Evolutionary conservation across 2,113 vertebrate genomes (phyloP).

Genomic region (Chloropsis cyanopogon): DNA sequence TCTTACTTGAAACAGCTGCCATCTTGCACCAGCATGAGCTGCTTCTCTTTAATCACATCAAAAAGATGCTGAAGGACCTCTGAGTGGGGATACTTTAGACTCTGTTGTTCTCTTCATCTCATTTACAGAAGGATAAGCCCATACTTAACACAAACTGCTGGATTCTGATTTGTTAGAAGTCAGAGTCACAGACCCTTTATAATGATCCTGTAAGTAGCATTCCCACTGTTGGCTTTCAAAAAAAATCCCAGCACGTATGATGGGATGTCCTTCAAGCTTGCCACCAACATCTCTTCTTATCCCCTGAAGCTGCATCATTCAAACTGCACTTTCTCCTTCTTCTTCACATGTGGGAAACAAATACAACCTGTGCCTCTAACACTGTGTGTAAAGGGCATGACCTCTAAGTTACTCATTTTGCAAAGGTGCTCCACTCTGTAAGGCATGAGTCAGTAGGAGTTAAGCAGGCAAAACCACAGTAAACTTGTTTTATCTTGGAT

Average conservation of each 20-base stretch:
- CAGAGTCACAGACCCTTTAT: neutral
- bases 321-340: neutral
- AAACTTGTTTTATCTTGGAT: neutral
- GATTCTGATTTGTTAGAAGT: neutral
- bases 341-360: neutral
- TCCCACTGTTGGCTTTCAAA: neutral
- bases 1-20: neutral
- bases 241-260: rapidly evolving
- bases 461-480: neutral
- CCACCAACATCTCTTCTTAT: neutral
- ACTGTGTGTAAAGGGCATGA: neutral
- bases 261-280: neutral
- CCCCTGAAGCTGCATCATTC: neutral
- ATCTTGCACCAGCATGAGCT: neutral
- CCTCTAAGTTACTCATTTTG: neutral
- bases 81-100: neutral
- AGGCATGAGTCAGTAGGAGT: neutral
- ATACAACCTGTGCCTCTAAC: neutral
- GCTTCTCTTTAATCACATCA: neutral
- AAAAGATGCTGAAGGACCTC: neutral
- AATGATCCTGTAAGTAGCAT: neutral
- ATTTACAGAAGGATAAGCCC: neutral
- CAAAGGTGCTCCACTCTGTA: neutral
- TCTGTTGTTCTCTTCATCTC: neutral
- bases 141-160: neutral